Conservation (phyloP, 1,140 invertebrate genomes). For the Leptonema lineaticorne region DNA sequence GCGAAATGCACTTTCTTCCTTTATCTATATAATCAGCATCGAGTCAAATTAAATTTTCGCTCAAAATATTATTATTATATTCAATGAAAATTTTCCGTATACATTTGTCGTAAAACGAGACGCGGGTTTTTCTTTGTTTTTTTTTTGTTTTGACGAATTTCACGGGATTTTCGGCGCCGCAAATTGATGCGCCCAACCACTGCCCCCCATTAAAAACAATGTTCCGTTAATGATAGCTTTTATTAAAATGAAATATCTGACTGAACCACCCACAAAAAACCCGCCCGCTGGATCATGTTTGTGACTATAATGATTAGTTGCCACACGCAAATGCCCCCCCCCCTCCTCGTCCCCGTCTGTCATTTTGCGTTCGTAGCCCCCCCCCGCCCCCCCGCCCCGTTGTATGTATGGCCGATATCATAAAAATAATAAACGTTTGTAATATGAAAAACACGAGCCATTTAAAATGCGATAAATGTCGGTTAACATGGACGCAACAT, state of each 20-base stretch:
- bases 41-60: too few species aligned
- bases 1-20: too few species aligned
- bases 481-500: too few species aligned
- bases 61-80: too few species aligned
- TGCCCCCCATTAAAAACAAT: slow-evolving; percentile 26
- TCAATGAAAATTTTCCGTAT: too few species aligned
- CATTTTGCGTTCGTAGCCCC: slow-evolving; percentile 17
- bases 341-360: neutral
- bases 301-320: slow-evolving; percentile 29
- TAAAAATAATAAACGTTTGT: neutral
- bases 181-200: slow-evolving; percentile 22
- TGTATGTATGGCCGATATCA: neutral
- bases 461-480: too few species aligned
- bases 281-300: slow-evolving; percentile 25
- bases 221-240: slow-evolving; percentile 37
- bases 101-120: neutral
- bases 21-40: too few species aligned
- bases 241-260: slow-evolving; percentile 37
- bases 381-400: neutral
- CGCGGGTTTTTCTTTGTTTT: neutral
- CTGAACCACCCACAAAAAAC: neutral
- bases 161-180: neutral
- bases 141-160: neutral
- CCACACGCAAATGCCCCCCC: slow-evolving; percentile 31
- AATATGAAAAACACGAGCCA: too few species aligned